Conservation (phyloP, 2,888 invertebrate species). For the Troides helena region DNA sequence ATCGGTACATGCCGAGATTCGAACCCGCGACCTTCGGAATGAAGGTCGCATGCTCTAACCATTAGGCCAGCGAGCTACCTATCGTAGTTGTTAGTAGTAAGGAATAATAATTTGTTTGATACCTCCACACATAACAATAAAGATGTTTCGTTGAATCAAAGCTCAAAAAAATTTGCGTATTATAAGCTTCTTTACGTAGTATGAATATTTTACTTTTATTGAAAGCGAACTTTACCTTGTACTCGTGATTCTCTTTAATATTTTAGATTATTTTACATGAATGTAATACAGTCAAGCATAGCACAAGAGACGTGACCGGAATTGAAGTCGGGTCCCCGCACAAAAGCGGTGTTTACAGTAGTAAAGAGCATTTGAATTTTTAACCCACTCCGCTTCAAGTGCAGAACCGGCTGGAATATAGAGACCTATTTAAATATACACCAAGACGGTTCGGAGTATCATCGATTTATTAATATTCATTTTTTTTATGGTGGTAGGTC, state of each 20-base stretch:
- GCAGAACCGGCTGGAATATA: slow-evolving; percentile 26
- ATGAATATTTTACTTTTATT: no score
- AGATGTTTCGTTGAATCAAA: not conserved
- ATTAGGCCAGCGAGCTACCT: no score
- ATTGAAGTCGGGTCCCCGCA: slow-evolving; percentile 41
- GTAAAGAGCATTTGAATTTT: slow-evolving; percentile 76
- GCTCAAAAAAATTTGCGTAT: no score
- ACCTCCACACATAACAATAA: no score
- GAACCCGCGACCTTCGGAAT: no score
- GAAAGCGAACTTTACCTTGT: no score
- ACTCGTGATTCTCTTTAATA: not conserved
- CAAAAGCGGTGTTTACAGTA: slow-evolving; percentile 68
- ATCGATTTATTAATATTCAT: not conserved
- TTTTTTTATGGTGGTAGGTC: no score
- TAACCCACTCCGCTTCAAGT: slow-evolving; percentile 48
- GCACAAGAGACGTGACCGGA: slow-evolving; percentile 40
- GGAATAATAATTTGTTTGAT: no score
- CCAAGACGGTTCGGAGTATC: not conserved
- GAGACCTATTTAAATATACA: slow-evolving; percentile 11
- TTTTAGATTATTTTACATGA: not conserved
- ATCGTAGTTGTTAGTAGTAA: no score
- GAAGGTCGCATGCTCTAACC: no score
- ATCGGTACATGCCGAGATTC: no score
- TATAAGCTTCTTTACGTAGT: no score
- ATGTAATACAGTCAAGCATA: slow-evolving; percentile 23